phyloP scores from a whole-genome alignment of 2,797 vertebrate genomes.

The Kryptolebias ocellatus region DNA sequence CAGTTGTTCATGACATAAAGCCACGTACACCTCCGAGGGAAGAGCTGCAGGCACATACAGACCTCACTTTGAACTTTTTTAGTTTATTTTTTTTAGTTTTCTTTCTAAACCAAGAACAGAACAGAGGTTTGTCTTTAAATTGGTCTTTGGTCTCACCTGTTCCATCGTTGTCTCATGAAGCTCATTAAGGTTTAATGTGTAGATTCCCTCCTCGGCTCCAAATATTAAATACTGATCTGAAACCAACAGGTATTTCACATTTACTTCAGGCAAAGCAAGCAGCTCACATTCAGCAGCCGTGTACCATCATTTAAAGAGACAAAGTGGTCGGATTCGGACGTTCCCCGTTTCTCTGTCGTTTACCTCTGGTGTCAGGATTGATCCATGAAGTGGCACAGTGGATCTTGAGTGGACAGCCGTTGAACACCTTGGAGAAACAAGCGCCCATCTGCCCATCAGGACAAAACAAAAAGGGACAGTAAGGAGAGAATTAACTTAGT shows the following conservation, averaged over 20 bases:
- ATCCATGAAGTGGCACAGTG: constrained; percentile 99
- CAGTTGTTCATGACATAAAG: constrained; percentile 98
- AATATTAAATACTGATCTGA: constrained; percentile 98
- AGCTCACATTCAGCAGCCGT: background rate
- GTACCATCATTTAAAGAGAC: background rate
- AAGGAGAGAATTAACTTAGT: accelerated
- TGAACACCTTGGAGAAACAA: constrained; percentile 99
- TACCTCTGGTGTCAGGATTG: constrained; percentile 97
- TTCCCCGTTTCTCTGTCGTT: background rate
- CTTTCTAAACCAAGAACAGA: background rate
- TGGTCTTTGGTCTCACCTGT: constrained; percentile 81
- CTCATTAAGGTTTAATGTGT: constrained; percentile 98
- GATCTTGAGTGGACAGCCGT: constrained; percentile 97
- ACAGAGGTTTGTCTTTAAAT: background rate
- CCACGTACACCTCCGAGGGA: constrained; percentile 96
- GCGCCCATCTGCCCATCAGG: constrained; percentile 90
- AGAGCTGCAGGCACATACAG: constrained; percentile 81
- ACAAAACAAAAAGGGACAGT: background rate
- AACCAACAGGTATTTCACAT: constrained; percentile 41
- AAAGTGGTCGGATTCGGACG: background rate
- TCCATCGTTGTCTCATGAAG: constrained; percentile 99
- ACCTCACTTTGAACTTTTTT: background rate
- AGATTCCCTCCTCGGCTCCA: constrained; percentile 98
- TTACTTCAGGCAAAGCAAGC: too few relatives aligned
- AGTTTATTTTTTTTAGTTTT: too few relatives aligned